A percentile compares a stretch with the other conserved stretches of the same genome.
These are phyloP conservation scores for Habroteleia sp. DNA, from an alignment of 2,888 invertebrate genomes.

Conservation along the genomic window DNA sequence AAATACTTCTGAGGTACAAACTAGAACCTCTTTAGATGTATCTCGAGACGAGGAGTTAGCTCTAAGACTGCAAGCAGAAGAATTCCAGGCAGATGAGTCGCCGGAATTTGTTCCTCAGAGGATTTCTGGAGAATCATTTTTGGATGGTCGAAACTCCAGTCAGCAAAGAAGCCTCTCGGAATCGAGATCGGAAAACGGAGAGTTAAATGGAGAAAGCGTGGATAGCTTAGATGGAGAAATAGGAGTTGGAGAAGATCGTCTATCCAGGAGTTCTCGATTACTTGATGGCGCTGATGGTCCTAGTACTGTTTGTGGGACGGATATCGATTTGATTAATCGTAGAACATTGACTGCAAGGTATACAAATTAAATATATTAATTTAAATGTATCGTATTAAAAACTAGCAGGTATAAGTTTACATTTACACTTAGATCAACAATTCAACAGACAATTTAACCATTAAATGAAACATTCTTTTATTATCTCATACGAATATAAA, in stretches of 20 bases:
- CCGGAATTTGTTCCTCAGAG: constrained; percentile 64
- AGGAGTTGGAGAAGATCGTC: constrained; percentile 65
- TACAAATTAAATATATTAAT: background rate
- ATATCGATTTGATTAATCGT: constrained; percentile 77
- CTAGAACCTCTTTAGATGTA: constrained; percentile 65
- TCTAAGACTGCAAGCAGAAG: constrained; percentile 77
- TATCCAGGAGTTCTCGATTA: constrained; percentile 74
- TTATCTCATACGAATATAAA: no score
- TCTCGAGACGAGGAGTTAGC: constrained; percentile 79
- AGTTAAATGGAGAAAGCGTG: constrained; percentile 38
- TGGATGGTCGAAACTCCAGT: constrained; percentile 40
- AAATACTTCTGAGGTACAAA: constrained; percentile 21
- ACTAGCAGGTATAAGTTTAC: no score
- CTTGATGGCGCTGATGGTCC: constrained; percentile 79
- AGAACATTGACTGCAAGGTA: constrained; percentile 72
- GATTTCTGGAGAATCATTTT: constrained; percentile 7
- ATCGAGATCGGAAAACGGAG: constrained; percentile 62
- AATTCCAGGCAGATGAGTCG: constrained; percentile 71
- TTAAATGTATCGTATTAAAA: no score
- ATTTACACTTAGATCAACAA: no score
- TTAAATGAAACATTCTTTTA: no score
- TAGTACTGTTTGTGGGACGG: constrained; percentile 77
- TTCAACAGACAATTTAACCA: no score
- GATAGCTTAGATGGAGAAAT: constrained; percentile 57
- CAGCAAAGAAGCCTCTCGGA: constrained; percentile 41